Conservation (phyloP, 2,888 invertebrate species). For the Caenorhabditis afra region DNA sequence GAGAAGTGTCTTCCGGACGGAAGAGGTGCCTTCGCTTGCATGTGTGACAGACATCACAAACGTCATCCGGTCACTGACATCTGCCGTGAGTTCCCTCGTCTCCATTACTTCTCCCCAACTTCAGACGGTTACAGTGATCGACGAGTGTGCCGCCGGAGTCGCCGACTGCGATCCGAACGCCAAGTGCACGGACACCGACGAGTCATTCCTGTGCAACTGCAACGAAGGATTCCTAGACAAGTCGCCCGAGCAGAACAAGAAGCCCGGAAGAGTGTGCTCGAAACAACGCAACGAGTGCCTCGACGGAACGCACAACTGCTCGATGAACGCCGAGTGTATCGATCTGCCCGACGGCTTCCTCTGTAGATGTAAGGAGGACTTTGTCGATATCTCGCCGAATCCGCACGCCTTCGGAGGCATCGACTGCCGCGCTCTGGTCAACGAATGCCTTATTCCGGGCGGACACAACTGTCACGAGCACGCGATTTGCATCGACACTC, state of each 20-base stretch:
- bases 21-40: conserved; percentile 71
- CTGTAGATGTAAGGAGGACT: conserved; percentile 83
- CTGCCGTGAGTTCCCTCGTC: conserved; percentile 64
- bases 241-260: conserved; percentile 70
- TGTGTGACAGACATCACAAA: conserved; percentile 70
- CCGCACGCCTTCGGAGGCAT: conserved; percentile 74
- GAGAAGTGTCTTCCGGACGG: conserved; percentile 65
- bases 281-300: conserved; percentile 90
- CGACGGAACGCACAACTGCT: conserved; percentile 90
- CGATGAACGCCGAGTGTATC: conserved; percentile 89
- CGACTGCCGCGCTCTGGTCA: conserved; percentile 74
- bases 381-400: conserved; percentile 80
- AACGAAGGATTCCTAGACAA: conserved; percentile 74
- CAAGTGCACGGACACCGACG: conserved; percentile 77
- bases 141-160: conserved; percentile 73
- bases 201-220: conserved; percentile 78
- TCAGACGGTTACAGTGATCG: conserved; percentile 68
- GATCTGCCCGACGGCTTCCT: conserved; percentile 92
- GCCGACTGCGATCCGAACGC: conserved; percentile 77
- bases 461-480: conserved; percentile 77
- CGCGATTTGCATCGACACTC: conserved; percentile 79
- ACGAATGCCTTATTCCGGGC: conserved; percentile 77
- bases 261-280: conserved; percentile 76
- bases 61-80: conserved; percentile 76
- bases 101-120: not conserved